Evolutionary conservation across 2,797 vertebrate species (phyloP), one percentile per base, ranked within the genome.

Genomic region (Xerus rutilus): DNA sequence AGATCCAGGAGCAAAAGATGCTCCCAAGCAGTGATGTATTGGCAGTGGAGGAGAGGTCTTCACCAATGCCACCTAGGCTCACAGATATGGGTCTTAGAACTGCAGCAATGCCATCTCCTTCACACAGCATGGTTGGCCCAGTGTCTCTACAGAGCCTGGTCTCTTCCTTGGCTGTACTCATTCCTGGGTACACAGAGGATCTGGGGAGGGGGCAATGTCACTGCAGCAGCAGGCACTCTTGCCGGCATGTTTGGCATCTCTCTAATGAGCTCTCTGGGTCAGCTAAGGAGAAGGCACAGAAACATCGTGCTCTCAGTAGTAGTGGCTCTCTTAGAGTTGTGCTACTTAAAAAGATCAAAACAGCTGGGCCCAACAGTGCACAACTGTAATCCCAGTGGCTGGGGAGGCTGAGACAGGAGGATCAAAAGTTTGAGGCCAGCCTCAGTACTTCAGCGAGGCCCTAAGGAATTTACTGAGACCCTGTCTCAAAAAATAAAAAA

Each of bases 171-270:
- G 43, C 28, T 54, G 13, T 49, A 18, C 62, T 12, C 21, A 59
- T 57, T 32, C 69, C 28, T 20, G 3, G 4, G 20, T 54, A 39
- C 20, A 18, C 7, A n/a, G 70, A 12, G 57, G 67, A 35, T 18
- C 6, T 10, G 23, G 25, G 39, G 18, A 15, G 23, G 30, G 52
- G 45, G 12, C 18, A 3, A 0, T 32, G 1, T 32, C 13, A 0
- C 47, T n/a, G 18, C 14, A 67, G 57, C 7, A 1, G 15, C 47
- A 47, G 77, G 69, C 7, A 14, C 23, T 7, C 18, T 28, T 49
- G 17, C 17, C 12, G 20, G 21, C 23, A 35, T 32, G 1, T 8
- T 15, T 6, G 59, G 15, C 5, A 0, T 83, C 77, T 39, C 14
- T 1, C 52, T 54, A 17, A 54, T 54, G 17, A 54, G 52, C 52